Base-by-base conservation (phyloP, 2,113 vertebrate genomes). In the Podiceps cristatus region DNA sequence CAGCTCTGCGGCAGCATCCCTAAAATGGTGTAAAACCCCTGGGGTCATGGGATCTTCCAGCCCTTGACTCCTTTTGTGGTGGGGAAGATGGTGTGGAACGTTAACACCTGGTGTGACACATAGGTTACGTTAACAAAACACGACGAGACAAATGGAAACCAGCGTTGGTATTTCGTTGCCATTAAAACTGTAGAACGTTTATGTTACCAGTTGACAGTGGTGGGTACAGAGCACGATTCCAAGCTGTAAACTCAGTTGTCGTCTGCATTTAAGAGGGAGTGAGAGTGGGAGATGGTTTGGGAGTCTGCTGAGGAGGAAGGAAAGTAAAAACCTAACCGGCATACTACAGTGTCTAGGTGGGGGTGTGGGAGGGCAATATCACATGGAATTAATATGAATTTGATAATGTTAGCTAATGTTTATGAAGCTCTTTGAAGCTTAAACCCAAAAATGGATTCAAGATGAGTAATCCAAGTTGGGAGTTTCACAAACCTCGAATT, bases 1-100 rank as follows among this genome's bases (percentile, higher is more conserved):
- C 56, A 27, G 25, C 45, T 16, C 62, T 4, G 24, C 35, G 16
- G 19, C 3, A 1, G 9, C 0, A 1, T 15, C 40, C 33, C n/a
- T 31, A 23, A 16, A n/a, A 13, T 10, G 33, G 37, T 31, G 18
- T 37, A 17, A 66, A 53, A 9, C 42, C 47, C 28, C 52, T 42
- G 59, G 11, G 12, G 24, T 49, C 9, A 0, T 13, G 64, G 4
- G 67, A 18, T 69, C 56, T 37, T 53, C 66, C 58, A 64, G 45
- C 24, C 74, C 44, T 52, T 10, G 47, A 15, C 68, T 71, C 68
- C 28, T 22, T 11, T 19, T 29, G 35, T 66, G 86, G 15, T 35
- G 67, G 72, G 88, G 77, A 83, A 88, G 85, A 13, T 22, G 5
- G 24, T 27, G 76, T 33, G 76, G 50, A 67, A 47, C 2, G 24